Percentiles rank a stretch among this genome's conserved stretches.
These are phyloP conservation scores for Limulus polyphemus DNA, from an alignment of 2,888 invertebrate species.

Conservation along the genomic window DNA sequence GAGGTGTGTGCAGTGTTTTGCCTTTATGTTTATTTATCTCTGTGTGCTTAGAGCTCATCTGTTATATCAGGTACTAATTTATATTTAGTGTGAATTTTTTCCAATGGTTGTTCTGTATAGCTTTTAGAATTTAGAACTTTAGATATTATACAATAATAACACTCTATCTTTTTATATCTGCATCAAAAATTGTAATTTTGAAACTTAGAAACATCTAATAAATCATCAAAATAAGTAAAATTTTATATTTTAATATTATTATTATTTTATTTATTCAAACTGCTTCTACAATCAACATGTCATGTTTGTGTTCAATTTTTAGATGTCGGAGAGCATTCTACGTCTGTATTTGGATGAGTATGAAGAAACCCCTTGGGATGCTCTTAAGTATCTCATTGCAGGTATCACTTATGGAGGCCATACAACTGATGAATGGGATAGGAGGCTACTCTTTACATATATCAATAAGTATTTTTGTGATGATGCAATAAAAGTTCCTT, in stretches of 20 bases:
- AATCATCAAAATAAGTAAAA: no score
- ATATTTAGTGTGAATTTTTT: not conserved
- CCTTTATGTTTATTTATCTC: not conserved
- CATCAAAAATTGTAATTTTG: no score
- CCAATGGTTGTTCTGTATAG: no score
- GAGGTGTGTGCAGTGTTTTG: slow-evolving; percentile 45
- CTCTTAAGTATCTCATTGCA: slow-evolving; percentile 71
- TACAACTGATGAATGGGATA: slow-evolving; percentile 60
- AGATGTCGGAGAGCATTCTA: slow-evolving; percentile 70
- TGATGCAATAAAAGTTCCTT: slow-evolving; percentile 49
- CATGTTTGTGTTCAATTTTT: slow-evolving; percentile 3
- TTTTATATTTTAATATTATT: no score
- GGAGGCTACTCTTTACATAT: slow-evolving; percentile 63
- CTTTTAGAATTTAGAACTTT: no score
- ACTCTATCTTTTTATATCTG: no score
- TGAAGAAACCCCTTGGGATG: slow-evolving; percentile 79
- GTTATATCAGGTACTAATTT: not conserved
- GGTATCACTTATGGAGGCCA: slow-evolving; percentile 83
- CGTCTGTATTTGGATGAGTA: slow-evolving; percentile 74
- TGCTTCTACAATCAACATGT: no score
- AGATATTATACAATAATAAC: no score
- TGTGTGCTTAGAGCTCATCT: not conserved
- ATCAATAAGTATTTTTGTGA: slow-evolving; percentile 70
- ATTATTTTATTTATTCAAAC: no score
- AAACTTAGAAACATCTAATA: no score